A percentile compares a stretch with the other conserved stretches of the same genome.
These are phyloP conservation scores for Drosophila mauritiana DNA, from an alignment of 1,140 invertebrate genomes.

Conservation along the genomic window DNA sequence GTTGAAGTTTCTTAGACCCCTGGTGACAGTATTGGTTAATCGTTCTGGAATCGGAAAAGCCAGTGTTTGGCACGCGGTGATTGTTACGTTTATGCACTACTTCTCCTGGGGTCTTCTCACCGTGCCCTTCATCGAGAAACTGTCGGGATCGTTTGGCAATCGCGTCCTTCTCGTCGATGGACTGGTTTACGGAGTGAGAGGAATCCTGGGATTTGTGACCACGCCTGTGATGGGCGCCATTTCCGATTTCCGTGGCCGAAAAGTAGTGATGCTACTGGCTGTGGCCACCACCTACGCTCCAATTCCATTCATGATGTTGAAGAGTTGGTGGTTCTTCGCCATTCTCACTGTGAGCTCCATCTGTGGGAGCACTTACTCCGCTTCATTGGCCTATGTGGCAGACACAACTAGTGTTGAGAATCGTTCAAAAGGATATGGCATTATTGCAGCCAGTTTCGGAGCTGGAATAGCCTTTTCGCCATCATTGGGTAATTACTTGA, in stretches of 20 bases:
- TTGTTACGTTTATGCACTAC: constrained; percentile 99
- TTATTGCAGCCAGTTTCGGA: constrained; percentile 99
- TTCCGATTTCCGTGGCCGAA: constrained; percentile 98
- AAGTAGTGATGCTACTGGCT: constrained; percentile 98
- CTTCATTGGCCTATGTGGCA: constrained; percentile 99
- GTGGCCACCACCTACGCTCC: constrained; percentile 99
- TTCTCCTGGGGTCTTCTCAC: constrained; percentile 99
- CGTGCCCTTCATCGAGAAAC: constrained; percentile 97
- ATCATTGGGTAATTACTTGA: constrained; percentile 96
- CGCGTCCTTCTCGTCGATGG: constrained; percentile 99
- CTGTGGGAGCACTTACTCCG: constrained; percentile 99
- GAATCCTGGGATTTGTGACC: constrained; percentile 97
- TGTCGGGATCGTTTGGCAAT: constrained; percentile 98
- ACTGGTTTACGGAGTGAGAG: constrained; percentile 98
- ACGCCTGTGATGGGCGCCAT: constrained; percentile 98
- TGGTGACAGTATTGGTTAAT: neutral
- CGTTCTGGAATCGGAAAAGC: constrained; percentile 94
- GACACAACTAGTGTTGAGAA: constrained; percentile 99
- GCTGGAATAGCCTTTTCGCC: constrained; percentile 98
- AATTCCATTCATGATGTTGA: constrained; percentile 99
- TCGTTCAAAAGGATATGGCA: constrained; percentile 96
- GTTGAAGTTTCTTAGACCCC: neutral
- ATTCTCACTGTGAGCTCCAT: constrained; percentile 99
- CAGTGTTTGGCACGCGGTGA: constrained; percentile 97
- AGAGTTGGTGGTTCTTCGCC: constrained; percentile 99